Conservation (phyloP, 1,140 invertebrate genomes). For the Tetragonula clypearis region DNA sequence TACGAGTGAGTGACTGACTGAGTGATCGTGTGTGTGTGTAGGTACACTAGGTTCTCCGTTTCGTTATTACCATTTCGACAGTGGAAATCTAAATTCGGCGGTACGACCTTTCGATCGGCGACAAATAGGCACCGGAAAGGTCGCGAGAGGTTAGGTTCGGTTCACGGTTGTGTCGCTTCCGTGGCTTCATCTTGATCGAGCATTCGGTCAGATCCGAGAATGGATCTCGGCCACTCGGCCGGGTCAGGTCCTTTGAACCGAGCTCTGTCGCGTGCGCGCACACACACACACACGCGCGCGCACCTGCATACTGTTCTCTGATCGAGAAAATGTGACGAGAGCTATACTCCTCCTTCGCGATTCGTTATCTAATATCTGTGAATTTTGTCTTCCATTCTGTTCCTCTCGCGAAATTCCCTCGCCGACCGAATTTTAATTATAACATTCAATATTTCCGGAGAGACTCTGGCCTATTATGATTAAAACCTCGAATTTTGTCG, state of each 20-base stretch:
- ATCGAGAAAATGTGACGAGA: constrained; percentile 17
- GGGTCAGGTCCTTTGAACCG: constrained; percentile 61
- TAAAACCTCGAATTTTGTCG: too few relatives aligned
- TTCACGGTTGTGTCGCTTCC: constrained; percentile 44
- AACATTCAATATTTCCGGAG: too few relatives aligned
- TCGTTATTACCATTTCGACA: constrained; percentile 41
- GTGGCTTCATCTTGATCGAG: constrained; percentile 31
- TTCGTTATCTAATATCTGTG: too few relatives aligned
- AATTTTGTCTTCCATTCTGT: too few relatives aligned
- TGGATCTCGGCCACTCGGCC: constrained; percentile 68
- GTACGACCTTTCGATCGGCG: constrained; percentile 44
- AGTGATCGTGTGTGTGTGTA: neutral
- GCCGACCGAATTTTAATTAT: too few relatives aligned
- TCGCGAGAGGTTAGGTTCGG: constrained; percentile 42
- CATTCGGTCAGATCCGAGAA: constrained; percentile 60
- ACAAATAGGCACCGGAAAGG: constrained; percentile 14
- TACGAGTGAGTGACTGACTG: too few relatives aligned
- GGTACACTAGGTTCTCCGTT: constrained; percentile 7
- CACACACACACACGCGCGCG: constrained; percentile 19
- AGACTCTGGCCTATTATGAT: too few relatives aligned
- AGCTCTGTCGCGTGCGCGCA: constrained; percentile 30
- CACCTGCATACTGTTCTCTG: neutral
- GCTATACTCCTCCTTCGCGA: too few relatives aligned
- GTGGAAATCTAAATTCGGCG: constrained; percentile 50
- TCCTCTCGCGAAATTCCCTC: too few relatives aligned